A percentile compares a stretch with the other conserved stretches of the same genome.
Conservation (phyloP, 1,140 invertebrate species). For the Penaeus indicus region DNA sequence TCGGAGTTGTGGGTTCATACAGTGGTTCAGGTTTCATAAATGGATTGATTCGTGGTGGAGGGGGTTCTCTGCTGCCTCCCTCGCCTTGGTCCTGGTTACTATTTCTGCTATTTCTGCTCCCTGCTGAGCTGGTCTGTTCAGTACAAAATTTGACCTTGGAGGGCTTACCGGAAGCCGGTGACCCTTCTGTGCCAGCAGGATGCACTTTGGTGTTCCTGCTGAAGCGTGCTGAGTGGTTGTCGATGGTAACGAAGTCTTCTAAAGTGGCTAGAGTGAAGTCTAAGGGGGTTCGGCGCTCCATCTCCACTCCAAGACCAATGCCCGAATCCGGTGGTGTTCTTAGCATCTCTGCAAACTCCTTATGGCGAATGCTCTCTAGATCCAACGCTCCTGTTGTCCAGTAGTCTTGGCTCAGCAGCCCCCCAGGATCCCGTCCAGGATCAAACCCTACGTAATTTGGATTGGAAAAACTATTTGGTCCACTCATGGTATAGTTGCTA, state of each 20-base stretch:
- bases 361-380: constrained; percentile 63
- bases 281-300: constrained; percentile 63
- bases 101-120: no score
- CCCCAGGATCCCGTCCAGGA: constrained; percentile 38
- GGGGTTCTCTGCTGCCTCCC: constrained; percentile 40
- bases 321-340: constrained; percentile 65
- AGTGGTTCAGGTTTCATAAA: constrained; percentile 56
- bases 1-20: constrained; percentile 46
- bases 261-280: constrained; percentile 56
- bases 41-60: constrained; percentile 60
- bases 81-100: no score
- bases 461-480: constrained; percentile 61
- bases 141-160: constrained; percentile 61
- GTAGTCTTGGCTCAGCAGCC: constrained; percentile 64
- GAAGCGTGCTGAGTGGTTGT: constrained; percentile 52
- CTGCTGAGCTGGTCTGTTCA: not conserved
- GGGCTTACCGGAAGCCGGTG: not conserved
- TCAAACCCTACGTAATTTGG: constrained; percentile 65
- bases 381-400: constrained; percentile 65
- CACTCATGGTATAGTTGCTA: constrained; percentile 38
- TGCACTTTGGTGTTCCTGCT: constrained; percentile 50
- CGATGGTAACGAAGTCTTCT: constrained; percentile 65
- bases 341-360: constrained; percentile 64
- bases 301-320: constrained; percentile 64
- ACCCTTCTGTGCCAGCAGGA: not conserved